Evolutionary conservation across 2,797 vertebrate genomes (phyloP), one percentile per base, ranked within the genome.

Genomic region (Coregonus suidteri): DNA sequence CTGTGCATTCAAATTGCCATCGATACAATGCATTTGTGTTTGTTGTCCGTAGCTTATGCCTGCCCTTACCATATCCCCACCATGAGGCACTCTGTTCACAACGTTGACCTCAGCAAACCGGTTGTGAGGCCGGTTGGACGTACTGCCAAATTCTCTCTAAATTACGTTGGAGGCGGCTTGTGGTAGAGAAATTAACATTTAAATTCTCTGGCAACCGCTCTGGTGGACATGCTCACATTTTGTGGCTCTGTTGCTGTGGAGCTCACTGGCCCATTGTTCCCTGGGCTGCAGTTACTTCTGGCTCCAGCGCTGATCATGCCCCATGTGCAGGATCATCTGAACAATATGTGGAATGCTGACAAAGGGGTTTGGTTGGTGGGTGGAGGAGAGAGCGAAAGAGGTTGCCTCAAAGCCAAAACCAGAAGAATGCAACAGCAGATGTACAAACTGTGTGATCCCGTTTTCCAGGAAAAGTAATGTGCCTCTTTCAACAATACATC

Each of bases 371-470:
- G 56, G 53, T 52, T 35, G 47, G n/a, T 18, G n/a, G 37, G 47
- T 13, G 68, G 34, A 56, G 70, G 41, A 34, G 31, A 47, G 20
- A n/a, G 35, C 41, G 9, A 13, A 76, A 35, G 35, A 82, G 41
- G 34, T 18, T 69, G 74, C 30, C 51, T 54, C 30, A 1, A n/a
- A 47, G 62, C 74, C 41, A 75, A 54, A 75, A 52, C 51, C 65
- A 69, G 30, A 75, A 31, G 65, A 75, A 75, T 75, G 74, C 71
- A 56, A 7, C 31, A 25, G 20, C 25, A 7, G 30, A 47, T 73
- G 18, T 56, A 54, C 37, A 30, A 25, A 53, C 4, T 18, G 15
- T 47, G 70, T 71, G 14, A 20, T 18, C n/a, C 51, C 4, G 15
- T 68, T n/a, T 68, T 20, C n/a, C 25, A 34, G 72, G 15, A 25